Percentiles rank a stretch among this genome's conserved stretches.
These are phyloP conservation scores for Hycleus cichorii DNA, from an alignment of 1,140 invertebrate species.

Conservation along the genomic window DNA sequence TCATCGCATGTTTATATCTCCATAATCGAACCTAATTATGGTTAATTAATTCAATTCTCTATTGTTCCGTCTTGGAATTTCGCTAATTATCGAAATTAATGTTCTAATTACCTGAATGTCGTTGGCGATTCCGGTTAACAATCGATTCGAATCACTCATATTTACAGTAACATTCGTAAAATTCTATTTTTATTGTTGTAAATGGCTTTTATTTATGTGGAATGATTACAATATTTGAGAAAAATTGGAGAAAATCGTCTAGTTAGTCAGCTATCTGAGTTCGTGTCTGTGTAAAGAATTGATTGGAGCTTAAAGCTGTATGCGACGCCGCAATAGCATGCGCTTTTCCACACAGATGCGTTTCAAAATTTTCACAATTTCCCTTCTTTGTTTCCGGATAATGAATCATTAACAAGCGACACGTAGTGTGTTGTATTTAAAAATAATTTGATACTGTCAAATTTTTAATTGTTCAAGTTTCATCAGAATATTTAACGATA, in stretches of 20 bases:
- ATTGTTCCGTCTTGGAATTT: too few relatives aligned
- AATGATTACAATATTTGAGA: conserved; percentile 1
- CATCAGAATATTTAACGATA: too few relatives aligned
- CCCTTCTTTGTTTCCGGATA: too few relatives aligned
- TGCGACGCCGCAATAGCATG: conserved; percentile 22
- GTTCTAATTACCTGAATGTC: background rate
- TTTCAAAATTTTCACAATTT: background rate
- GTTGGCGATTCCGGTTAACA: background rate
- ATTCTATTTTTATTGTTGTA: conserved; percentile 4
- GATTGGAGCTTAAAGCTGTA: conserved; percentile 12
- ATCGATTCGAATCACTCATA: conserved; percentile 2
- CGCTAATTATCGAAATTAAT: too few relatives aligned
- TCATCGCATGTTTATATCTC: too few relatives aligned
- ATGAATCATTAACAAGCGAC: too few relatives aligned
- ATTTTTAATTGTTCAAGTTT: too few relatives aligned
- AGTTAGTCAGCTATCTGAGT: background rate
- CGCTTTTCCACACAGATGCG: conserved; percentile 8
- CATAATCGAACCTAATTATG: too few relatives aligned
- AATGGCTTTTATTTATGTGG: conserved; percentile 8
- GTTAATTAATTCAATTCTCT: too few relatives aligned
- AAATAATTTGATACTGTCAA: too few relatives aligned
- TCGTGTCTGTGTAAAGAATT: conserved; percentile 13
- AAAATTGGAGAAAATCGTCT: background rate
- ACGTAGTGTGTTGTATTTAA: too few relatives aligned
- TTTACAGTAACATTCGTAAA: background rate